Conservation (phyloP, 2,113 vertebrate genomes). For the Dolichallabes microphthalmus region DNA sequence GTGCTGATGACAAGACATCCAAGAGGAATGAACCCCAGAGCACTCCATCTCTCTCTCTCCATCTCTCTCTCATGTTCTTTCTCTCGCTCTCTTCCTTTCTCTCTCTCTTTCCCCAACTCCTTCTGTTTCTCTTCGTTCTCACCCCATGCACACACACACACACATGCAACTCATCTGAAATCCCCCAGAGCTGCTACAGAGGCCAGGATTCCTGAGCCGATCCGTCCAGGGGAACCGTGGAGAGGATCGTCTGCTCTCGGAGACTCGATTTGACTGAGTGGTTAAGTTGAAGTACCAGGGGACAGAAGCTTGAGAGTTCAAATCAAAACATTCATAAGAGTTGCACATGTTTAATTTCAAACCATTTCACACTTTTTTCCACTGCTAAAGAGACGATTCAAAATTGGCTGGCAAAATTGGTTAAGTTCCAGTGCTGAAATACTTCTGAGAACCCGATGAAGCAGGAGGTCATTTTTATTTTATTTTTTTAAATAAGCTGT, state of each 20-base stretch:
- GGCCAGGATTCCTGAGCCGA: not conserved
- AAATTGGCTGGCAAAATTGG: not conserved
- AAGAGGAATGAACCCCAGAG: conserved; percentile 36
- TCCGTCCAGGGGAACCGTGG: not conserved
- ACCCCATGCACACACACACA: not conserved
- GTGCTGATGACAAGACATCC: conserved; percentile 26
- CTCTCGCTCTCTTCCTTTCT: not conserved
- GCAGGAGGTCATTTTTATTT: not conserved
- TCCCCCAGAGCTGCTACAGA: conserved; percentile 5
- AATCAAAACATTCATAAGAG: not conserved
- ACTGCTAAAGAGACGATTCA: not conserved
- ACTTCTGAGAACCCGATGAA: not conserved
- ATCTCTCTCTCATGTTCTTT: not conserved
- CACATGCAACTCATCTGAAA: not conserved
- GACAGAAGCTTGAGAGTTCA: not conserved
- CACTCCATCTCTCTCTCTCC: not conserved
- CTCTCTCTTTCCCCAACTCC: too few relatives aligned
- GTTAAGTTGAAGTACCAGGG: not conserved
- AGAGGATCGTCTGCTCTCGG: not conserved
- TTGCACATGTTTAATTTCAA: not conserved
- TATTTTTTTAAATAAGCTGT: not conserved
- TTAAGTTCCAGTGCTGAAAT: not conserved
- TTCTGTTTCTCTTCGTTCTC: not conserved
- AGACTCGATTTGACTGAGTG: not conserved
- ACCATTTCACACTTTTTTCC: not conserved